Evolutionary conservation across 1,140 invertebrate species (phyloP).

Genomic region (Pseudobourletiella spinata): DNA sequence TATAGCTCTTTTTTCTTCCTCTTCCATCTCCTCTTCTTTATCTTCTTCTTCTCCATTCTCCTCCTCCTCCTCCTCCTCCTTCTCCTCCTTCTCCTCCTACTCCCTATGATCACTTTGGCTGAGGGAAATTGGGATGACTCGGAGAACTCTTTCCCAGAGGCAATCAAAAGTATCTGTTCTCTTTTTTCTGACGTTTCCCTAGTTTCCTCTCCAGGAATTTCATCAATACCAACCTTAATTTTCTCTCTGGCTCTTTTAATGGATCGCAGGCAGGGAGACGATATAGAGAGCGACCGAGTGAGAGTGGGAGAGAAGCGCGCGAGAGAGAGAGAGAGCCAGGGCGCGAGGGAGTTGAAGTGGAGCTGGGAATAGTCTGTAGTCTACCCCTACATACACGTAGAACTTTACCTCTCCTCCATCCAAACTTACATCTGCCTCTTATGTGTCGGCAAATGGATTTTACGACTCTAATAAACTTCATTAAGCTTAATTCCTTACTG

Average conservation of each 20-base stretch:
- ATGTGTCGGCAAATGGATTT: neutral
- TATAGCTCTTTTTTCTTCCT: too few relatives aligned
- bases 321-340: neutral
- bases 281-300: neutral
- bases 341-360: too few relatives aligned
- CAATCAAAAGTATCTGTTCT: slow-evolving; percentile 14
- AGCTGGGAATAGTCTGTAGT: too few relatives aligned
- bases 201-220: slow-evolving; percentile 7
- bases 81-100: neutral
- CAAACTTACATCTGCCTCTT: too few relatives aligned
- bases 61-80: neutral
- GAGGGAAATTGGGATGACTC: slow-evolving; percentile 3
- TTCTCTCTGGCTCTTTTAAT: neutral
- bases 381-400: neutral
- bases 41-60: slow-evolving; percentile 11
- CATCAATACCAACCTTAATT: slow-evolving; percentile 7
- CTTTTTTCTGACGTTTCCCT: neutral
- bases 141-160: slow-evolving; percentile 11
- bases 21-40: neutral
- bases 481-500: neutral
- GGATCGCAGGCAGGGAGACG: neutral
- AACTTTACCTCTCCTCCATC: too few relatives aligned
- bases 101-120: neutral
- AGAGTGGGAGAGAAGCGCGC: neutral
- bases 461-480: neutral